Evolutionary conservation across 2,797 vertebrate species (phyloP), one percentile per base, ranked within the genome.

Genomic region (Clarias fuscus): DNA sequence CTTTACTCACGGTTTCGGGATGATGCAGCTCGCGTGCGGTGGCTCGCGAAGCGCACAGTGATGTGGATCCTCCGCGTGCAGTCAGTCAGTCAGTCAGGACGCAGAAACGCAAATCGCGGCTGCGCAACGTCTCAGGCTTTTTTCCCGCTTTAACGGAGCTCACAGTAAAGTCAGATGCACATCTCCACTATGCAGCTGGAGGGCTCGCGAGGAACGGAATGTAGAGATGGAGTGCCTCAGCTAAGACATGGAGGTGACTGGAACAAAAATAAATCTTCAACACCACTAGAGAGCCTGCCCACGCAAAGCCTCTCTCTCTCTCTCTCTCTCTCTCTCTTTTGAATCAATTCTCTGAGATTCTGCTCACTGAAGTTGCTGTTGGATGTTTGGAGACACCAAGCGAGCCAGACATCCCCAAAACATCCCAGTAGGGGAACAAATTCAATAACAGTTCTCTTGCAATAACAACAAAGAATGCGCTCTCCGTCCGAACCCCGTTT

Each of bases 1-100:
- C 43, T 56, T 56, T 86, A 90, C 90, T 90, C 83, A 90, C 85
- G 61, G 83, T 18, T 53, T 48, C 33, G 65, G 53, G 83, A 85
- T 86, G 81, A 53, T 37, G n/a, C 53, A 14, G 53, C 80, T 82
- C 17, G 43, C 18, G 65, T 5, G 14, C 80, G 56, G 83, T 65
- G 61, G 81, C 72, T 53, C 17, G 37, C 18, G 73, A 67, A 30
- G 83, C n/a, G 83, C 73, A 62, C 82, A 58, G 43, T 37, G n/a
- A 61, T 56, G 13, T 56, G 71, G 37, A 48, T 53, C 4, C 22
- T 27, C 33, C 20, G 73, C 40, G 58, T 78, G 67, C 83, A 84
- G 43, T 84, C 71, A 20, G 64, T 85, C 88, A 13, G 22, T 68
- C 58, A n/a, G 73, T 85, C 88, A 79, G 37, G 24, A 58, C 83